Conservation (phyloP, 2,797 vertebrate species). For the Scleropages formosus region DNA sequence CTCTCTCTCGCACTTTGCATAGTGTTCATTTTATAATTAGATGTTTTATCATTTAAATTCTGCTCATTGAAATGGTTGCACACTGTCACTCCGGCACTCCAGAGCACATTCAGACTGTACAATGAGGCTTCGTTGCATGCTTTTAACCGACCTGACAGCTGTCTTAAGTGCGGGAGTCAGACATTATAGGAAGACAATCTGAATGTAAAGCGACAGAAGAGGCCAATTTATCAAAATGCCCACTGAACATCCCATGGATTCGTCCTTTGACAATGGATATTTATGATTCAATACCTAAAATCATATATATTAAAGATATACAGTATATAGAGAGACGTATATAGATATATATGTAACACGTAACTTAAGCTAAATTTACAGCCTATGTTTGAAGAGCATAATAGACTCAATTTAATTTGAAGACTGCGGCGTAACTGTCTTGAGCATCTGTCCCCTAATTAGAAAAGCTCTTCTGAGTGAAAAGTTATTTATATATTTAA, state of each 20-base stretch:
- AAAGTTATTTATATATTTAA: slow-evolving; percentile 15
- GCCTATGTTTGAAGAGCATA: too few species aligned
- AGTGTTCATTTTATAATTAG: slow-evolving; percentile 8
- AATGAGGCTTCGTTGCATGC: slow-evolving; percentile 2
- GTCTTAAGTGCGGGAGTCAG: slow-evolving; percentile 7
- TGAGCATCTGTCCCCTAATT: slow-evolving; percentile 5
- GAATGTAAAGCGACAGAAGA: slow-evolving; percentile 17
- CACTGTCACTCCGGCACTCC: slow-evolving; percentile 4
- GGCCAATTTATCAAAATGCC: slow-evolving; percentile 26
- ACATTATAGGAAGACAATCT: slow-evolving; percentile 9
- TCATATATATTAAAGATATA: not conserved
- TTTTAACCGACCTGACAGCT: slow-evolving; percentile 26
- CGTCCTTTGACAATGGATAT: slow-evolving; percentile 6
- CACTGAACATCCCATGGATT: slow-evolving; percentile 4
- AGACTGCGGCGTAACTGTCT: not conserved
- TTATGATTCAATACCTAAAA: slow-evolving; percentile 25
- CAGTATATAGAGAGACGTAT: not conserved
- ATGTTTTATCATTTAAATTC: slow-evolving; percentile 22
- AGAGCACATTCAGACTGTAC: slow-evolving; percentile 15
- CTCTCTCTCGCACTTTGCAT: not conserved
- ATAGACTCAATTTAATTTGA: slow-evolving; percentile 10
- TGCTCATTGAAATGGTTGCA: slow-evolving; percentile 12
- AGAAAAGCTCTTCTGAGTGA: not conserved
- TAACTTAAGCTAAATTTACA: not conserved
- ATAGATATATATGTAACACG: too few species aligned